phyloP scores from a whole-genome alignment of 2,113 vertebrate species.

The Neodon shergylaensis region DNA sequence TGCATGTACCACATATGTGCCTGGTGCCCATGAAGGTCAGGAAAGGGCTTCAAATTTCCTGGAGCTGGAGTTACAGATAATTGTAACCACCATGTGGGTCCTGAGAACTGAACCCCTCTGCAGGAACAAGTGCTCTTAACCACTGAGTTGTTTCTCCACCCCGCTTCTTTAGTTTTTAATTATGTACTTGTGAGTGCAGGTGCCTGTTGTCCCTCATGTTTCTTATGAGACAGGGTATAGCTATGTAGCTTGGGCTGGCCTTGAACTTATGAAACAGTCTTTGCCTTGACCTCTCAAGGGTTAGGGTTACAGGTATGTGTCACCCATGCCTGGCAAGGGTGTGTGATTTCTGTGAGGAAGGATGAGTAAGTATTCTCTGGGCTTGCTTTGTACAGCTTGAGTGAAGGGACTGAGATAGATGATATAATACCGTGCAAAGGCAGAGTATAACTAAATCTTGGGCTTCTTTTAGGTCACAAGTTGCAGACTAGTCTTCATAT shows the following conservation, averaged over 20 bases:
- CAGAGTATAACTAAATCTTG: background rate
- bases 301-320: background rate
- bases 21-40: background rate
- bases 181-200: background rate
- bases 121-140: background rate
- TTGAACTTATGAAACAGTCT: background rate
- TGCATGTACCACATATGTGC: background rate
- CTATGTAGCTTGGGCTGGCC: background rate
- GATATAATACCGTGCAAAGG: slow-evolving; percentile 3
- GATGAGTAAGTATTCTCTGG: background rate
- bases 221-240: background rate
- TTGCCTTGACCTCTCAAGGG: background rate
- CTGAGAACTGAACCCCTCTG: background rate
- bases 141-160: background rate
- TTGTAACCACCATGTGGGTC: background rate
- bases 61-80: background rate
- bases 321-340: background rate
- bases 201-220: background rate
- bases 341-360: background rate
- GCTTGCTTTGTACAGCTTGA: background rate
- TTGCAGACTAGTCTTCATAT: background rate
- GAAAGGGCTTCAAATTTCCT: background rate
- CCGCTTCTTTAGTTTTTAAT: background rate
- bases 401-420: background rate
- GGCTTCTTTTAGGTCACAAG: background rate